phyloP scores from a whole-genome alignment of 2,797 vertebrate genomes.

The Tympanoctomys barrerae region DNA sequence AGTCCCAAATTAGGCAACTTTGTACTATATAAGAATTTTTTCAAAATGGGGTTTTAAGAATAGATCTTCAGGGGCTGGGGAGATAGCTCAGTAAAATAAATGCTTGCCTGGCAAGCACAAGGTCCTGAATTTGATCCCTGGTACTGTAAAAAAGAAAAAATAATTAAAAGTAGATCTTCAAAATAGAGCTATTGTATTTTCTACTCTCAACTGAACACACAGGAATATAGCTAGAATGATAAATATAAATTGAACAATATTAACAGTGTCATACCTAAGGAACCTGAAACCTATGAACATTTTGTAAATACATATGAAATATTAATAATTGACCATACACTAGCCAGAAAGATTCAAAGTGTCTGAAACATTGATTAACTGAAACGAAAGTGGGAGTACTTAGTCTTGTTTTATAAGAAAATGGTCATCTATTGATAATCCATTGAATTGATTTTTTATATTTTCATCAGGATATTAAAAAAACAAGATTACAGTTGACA shows the following conservation, averaged over 20 bases:
- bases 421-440: background rate
- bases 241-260: background rate
- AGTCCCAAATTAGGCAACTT: background rate
- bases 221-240: background rate
- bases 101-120: too few species aligned
- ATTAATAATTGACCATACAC: background rate
- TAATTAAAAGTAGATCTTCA: background rate
- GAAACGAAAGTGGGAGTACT: background rate
- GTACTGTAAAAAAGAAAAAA: too few species aligned
- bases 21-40: background rate
- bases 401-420: slow-evolving; percentile 23
- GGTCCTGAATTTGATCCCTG: too few species aligned
- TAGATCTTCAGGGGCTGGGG: background rate
- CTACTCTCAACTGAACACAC: background rate
- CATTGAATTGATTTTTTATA: background rate
- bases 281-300: background rate
- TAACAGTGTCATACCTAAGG: background rate
- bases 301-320: background rate
- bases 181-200: background rate
- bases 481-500: background rate
- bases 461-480: background rate
- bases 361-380: background rate
- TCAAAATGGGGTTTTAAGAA: background rate
- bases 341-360: background rate
- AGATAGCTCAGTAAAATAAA: too few species aligned